Evolutionary conservation across 2,113 vertebrate genomes (phyloP).

Genomic region (Limnothrissa miodon): DNA sequence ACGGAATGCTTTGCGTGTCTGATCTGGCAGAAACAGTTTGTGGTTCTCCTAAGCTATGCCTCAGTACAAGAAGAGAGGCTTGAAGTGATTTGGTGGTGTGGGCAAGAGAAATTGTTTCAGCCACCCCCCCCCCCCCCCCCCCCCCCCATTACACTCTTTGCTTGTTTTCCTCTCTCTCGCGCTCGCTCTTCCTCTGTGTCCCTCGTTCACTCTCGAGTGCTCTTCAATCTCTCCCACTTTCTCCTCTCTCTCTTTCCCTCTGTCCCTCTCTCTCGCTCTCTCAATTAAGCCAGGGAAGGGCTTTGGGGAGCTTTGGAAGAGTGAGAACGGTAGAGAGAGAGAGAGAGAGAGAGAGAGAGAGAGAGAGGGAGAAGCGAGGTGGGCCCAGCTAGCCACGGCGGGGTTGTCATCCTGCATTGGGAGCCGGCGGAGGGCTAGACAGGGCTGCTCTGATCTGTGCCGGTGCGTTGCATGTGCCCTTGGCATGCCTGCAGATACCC

Average conservation of each 20-base stretch:
- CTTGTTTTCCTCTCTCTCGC: neutral
- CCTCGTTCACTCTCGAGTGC: slow-evolving; percentile 28
- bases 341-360: slow-evolving; percentile 1
- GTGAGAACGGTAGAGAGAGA: neutral
- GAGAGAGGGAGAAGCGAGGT: neutral
- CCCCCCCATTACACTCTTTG: neutral
- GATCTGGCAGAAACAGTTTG: neutral
- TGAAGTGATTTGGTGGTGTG: neutral
- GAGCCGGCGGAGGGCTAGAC: slow-evolving; percentile 63
- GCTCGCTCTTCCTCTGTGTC: slow-evolving; percentile 36
- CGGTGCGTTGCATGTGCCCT: slow-evolving; percentile 76
- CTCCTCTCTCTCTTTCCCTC: slow-evolving; percentile 23
- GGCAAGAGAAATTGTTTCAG: neutral
- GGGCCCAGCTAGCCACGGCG: slow-evolving; percentile 26
- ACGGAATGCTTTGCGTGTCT: slow-evolving; percentile 1
- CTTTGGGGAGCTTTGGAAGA: neutral
- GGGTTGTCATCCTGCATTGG: slow-evolving; percentile 68
- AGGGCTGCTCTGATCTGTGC: slow-evolving; percentile 70
- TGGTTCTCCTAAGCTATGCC: neutral
- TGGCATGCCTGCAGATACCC: slow-evolving; percentile 77
- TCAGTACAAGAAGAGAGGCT: neutral
- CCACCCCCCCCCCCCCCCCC: neutral
- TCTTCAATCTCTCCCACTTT: neutral
- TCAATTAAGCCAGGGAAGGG: slow-evolving; percentile 17
- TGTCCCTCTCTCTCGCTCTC: slow-evolving; percentile 32